Evolutionary conservation across 2,113 vertebrate genomes (phyloP).

Genomic region (Myodes glareolus): DNA sequence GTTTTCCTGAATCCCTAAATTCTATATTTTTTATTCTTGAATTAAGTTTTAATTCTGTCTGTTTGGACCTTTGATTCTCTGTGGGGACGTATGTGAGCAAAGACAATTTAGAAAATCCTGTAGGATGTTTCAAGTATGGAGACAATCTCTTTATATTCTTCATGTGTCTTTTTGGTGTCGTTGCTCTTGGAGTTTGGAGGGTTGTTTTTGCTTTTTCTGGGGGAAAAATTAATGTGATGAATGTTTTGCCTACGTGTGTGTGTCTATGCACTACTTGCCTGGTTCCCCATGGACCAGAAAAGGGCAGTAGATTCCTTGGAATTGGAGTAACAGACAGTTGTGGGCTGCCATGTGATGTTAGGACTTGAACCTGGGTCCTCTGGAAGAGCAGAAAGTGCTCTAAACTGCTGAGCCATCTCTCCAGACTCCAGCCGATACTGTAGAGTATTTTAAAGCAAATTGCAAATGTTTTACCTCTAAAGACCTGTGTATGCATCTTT

Average conservation of each 20-base stretch:
- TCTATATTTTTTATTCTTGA: neutral
- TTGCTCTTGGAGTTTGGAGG: neutral
- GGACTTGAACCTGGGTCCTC: neutral
- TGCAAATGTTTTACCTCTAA: neutral
- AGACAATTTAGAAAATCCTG: constrained; percentile 11
- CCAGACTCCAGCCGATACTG: neutral
- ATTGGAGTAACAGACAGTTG: neutral
- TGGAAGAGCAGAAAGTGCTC: neutral
- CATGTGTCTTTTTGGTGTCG: neutral
- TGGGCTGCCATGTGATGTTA: neutral
- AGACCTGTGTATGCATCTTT: neutral
- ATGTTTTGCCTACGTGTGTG: neutral
- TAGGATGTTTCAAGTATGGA: constrained; percentile 2
- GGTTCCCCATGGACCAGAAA: neutral
- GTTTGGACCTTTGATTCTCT: constrained; percentile 24
- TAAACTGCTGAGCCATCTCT: neutral
- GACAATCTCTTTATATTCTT: neutral
- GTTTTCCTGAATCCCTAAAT: constrained; percentile 25
- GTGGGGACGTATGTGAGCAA: neutral
- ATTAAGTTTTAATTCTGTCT: neutral
- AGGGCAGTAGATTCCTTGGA: neutral
- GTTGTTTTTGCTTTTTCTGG: neutral
- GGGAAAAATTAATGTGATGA: neutral
- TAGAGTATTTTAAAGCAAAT: constrained; percentile 46
- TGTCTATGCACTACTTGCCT: neutral